Evolutionary conservation across 2,113 vertebrate genomes (phyloP).

Genomic region (Trogon melanurus): DNA sequence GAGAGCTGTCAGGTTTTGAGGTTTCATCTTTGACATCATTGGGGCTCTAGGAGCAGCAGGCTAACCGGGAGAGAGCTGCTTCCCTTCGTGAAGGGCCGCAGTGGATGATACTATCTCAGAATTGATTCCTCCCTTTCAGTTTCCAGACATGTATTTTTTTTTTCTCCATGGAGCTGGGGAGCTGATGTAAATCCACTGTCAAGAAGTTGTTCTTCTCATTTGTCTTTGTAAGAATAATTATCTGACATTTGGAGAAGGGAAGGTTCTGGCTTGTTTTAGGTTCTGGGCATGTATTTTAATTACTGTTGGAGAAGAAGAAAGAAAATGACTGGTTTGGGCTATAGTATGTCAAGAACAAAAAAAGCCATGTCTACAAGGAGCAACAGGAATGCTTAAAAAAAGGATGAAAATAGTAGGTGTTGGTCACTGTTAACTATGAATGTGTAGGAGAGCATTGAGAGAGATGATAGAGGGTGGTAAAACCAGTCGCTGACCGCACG

Average conservation of each 20-base stretch:
- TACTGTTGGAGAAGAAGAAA: not conserved
- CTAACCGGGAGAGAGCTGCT: not conserved
- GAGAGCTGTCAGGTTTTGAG: not conserved
- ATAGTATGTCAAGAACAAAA: not conserved
- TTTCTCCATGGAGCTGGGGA: fast-evolving
- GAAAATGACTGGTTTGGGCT: not conserved
- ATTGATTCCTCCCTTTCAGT: not conserved
- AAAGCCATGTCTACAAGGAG: not conserved
- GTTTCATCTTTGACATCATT: not conserved
- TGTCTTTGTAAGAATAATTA: not conserved
- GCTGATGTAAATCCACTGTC: not conserved
- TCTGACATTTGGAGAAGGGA: not conserved
- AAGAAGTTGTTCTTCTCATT: not conserved
- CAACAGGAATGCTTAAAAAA: not conserved
- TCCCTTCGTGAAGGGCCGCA: not conserved
- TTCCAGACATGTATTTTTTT: not conserved
- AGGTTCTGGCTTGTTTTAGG: not conserved
- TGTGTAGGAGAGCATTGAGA: not conserved
- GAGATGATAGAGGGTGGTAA: not conserved
- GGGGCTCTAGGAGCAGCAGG: not conserved
- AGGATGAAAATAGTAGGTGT: not conserved
- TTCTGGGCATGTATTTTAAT: not conserved
- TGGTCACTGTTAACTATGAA: not conserved
- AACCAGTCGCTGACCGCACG: not conserved
- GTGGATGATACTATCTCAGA: not conserved